These are phyloP conservation scores for Luperina testacea DNA, from an alignment of 2,888 invertebrate genomes.

Conservation along the genomic window DNA sequence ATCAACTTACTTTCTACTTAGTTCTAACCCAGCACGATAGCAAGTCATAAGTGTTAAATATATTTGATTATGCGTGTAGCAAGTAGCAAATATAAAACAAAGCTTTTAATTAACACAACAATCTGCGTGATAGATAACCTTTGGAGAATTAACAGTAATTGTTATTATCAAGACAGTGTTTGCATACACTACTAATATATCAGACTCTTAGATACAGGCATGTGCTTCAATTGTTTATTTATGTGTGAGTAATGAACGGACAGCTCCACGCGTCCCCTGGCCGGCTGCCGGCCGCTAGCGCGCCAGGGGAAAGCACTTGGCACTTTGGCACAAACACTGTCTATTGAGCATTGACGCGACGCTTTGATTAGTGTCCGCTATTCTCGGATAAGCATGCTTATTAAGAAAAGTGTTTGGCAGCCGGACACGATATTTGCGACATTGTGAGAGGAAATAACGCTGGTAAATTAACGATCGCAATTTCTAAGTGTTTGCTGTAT, in stretches of 20 bases:
- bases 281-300: constrained; percentile 69
- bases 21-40: constrained; percentile 21
- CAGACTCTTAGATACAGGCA: constrained; percentile 14
- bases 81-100: constrained; percentile 50
- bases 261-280: constrained; percentile 33
- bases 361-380: constrained; percentile 80
- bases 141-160: constrained; percentile 60
- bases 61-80: constrained; percentile 36
- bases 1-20: constrained; percentile 61
- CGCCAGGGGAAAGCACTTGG: constrained; percentile 77
- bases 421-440: constrained; percentile 51
- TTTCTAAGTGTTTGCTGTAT: not conserved
- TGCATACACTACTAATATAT: constrained; percentile 47
- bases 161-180: constrained; percentile 54
- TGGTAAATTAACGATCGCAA: constrained; percentile 12
- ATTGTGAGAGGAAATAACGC: constrained; percentile 27
- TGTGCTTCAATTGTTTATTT: constrained; percentile 31
- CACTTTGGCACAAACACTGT: constrained; percentile 67
- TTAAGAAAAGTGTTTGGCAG: constrained; percentile 71
- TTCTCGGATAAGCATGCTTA: constrained; percentile 70
- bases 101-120: constrained; percentile 55
- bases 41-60: constrained; percentile 35
- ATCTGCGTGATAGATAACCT: constrained; percentile 55
- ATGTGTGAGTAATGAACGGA: constrained; percentile 36
- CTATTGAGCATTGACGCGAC: constrained; percentile 75